These are phyloP conservation scores for Setophaga kirtlandii DNA, from an alignment of 2,113 vertebrate genomes.

Conservation along the genomic window DNA sequence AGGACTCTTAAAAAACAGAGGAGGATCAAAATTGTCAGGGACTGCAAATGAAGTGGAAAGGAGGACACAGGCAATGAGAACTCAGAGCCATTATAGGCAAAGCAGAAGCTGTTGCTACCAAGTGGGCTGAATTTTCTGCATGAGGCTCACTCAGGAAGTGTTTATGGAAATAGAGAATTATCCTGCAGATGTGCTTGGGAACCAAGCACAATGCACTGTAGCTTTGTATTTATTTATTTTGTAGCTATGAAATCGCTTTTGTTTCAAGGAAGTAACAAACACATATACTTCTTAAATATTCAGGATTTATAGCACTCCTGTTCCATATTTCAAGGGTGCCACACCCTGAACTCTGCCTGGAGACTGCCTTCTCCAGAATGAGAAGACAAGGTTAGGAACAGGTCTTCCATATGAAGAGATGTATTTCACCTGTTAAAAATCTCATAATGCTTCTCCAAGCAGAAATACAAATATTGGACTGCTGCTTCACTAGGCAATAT, in stretches of 20 bases:
- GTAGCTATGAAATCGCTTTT: not conserved
- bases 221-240: not conserved
- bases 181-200: not conserved
- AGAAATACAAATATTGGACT: conserved; percentile 42
- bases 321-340: not conserved
- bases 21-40: not conserved
- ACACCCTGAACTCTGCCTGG: not conserved
- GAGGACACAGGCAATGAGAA: not conserved
- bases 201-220: not conserved
- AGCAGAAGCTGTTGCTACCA: not conserved
- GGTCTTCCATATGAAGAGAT: not conserved
- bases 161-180: not conserved
- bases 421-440: not conserved
- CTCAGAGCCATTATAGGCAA: not conserved
- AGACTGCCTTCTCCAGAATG: not conserved
- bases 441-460: not conserved
- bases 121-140: not conserved
- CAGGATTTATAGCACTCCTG: not conserved
- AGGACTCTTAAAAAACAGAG: not conserved
- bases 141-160: not conserved
- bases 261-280: not conserved
- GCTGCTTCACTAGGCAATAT: not conserved
- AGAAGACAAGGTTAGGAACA: not conserved
- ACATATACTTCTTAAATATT: not conserved
- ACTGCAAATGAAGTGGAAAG: not conserved